Conservation (phyloP, 1,140 invertebrate species). For the Ceratosolen solmsi region DNA sequence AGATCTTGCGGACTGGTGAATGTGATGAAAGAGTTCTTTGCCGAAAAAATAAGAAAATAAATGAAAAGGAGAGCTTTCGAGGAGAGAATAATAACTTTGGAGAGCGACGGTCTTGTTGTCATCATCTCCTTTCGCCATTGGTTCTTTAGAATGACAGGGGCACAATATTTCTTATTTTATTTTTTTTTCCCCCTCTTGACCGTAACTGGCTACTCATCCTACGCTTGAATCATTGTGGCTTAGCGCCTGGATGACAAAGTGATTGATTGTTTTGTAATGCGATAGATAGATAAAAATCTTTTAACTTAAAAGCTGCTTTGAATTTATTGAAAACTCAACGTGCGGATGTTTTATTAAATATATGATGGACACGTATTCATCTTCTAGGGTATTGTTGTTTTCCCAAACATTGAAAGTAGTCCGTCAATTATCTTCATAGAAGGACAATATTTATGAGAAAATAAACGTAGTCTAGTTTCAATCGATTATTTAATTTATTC, state of each 20-base stretch:
- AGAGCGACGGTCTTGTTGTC: background rate
- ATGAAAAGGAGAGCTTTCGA: slow-evolving; percentile 26
- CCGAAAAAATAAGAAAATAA: background rate
- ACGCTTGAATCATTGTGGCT: background rate
- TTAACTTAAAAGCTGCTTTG: background rate
- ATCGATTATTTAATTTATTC: no score
- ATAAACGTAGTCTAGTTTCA: no score
- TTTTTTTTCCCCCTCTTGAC: slow-evolving; percentile 3
- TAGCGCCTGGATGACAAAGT: background rate
- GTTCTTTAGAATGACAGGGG: background rate
- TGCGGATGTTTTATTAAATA: slow-evolving; percentile 23
- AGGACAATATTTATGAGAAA: no score
- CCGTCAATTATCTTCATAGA: no score
- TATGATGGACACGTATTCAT: slow-evolving; percentile 22
- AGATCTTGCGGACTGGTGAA: no score
- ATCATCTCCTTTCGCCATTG: background rate
- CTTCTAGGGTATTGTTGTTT: background rate
- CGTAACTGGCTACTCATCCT: slow-evolving; percentile 15
- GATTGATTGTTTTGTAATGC: slow-evolving; percentile 38
- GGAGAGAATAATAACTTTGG: slow-evolving; percentile 42
- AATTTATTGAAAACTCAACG: slow-evolving; percentile 36
- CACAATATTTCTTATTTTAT: background rate
- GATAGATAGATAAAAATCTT: slow-evolving; percentile 34
- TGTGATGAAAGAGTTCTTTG: background rate
- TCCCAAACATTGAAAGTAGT: background rate